Evolutionary conservation across 2,888 invertebrate genomes (phyloP).

Genomic region (Fissipunctia ypsillon): DNA sequence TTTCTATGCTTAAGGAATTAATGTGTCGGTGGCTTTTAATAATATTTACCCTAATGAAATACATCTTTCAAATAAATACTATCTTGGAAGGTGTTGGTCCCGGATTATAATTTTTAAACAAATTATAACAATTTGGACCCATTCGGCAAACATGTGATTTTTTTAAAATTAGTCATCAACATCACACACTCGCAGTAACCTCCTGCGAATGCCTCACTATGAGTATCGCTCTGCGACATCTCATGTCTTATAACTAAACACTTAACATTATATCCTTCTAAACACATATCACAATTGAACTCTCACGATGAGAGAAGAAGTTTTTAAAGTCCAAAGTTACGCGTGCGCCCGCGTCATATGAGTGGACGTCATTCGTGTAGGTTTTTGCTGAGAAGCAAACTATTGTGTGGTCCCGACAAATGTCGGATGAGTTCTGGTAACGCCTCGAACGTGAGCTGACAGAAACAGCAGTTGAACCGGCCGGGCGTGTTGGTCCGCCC

Average conservation of each 20-base stretch:
- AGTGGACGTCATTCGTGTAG: conserved; percentile 92
- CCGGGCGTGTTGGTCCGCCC: conserved; percentile 91
- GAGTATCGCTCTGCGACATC: conserved; percentile 89
- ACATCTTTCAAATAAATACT: conserved; percentile 91
- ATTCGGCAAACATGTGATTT: conserved; percentile 87
- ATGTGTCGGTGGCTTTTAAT: conserved; percentile 91
- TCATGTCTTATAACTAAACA: conserved; percentile 82
- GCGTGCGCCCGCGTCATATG: conserved; percentile 81
- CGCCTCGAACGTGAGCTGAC: conserved; percentile 95
- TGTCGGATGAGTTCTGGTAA: conserved; percentile 96
- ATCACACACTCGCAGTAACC: conserved; percentile 81
- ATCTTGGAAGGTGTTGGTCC: conserved; percentile 91
- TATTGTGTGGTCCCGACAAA: conserved; percentile 96
- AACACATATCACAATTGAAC: conserved; percentile 90
- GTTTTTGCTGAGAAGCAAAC: conserved; percentile 96
- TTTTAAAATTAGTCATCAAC: conserved; percentile 81
- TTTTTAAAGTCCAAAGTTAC: conserved; percentile 86
- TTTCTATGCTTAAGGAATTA: conserved; percentile 90
- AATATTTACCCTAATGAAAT: conserved; percentile 90
- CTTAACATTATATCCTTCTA: conserved; percentile 86
- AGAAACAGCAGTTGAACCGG: conserved; percentile 96
- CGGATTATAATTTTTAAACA: conserved; percentile 91
- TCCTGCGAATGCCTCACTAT: conserved; percentile 83
- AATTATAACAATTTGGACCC: conserved; percentile 90
- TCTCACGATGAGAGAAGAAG: conserved; percentile 85